Conservation (phyloP, 2,888 invertebrate species). For the Lepidochrysops patricia region DNA sequence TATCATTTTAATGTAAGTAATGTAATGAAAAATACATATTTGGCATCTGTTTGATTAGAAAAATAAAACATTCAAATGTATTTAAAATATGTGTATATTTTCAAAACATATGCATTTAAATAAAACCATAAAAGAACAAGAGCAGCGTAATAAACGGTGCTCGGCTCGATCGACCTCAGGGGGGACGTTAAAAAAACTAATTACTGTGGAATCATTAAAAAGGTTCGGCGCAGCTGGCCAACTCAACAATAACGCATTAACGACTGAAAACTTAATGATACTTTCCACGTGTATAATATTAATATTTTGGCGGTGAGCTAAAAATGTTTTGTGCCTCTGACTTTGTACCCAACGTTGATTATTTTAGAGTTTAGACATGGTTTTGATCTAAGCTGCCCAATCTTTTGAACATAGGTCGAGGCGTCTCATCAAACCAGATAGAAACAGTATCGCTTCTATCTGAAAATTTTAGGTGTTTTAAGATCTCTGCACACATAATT, state of each 20-base stretch:
- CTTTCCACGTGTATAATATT: constrained; percentile 15
- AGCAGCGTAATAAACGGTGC: constrained; percentile 32
- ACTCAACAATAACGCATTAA: constrained; percentile 11
- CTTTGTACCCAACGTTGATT: no score
- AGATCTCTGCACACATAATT: no score
- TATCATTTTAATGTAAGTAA: no score
- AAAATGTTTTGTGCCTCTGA: not conserved
- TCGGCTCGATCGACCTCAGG: constrained; percentile 38
- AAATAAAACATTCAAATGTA: not conserved
- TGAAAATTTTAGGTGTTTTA: no score
- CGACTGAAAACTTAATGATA: constrained; percentile 16
- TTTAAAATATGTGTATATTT: not conserved
- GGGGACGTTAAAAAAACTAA: constrained; percentile 49
- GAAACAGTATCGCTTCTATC: no score
- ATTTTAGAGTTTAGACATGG: no score
- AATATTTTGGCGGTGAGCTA: constrained; percentile 2
- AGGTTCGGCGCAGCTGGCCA: constrained; percentile 31
- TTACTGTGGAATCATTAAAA: constrained; percentile 46
- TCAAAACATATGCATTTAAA: constrained; percentile 31
- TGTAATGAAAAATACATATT: no score
- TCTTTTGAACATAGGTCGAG: no score
- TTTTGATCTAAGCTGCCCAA: no score
- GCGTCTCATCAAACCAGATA: no score
- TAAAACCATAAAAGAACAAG: constrained; percentile 29
- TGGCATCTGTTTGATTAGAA: not conserved